Conservation (phyloP, 2,797 vertebrate genomes). For the Sternarchorhynchus goeldii region DNA sequence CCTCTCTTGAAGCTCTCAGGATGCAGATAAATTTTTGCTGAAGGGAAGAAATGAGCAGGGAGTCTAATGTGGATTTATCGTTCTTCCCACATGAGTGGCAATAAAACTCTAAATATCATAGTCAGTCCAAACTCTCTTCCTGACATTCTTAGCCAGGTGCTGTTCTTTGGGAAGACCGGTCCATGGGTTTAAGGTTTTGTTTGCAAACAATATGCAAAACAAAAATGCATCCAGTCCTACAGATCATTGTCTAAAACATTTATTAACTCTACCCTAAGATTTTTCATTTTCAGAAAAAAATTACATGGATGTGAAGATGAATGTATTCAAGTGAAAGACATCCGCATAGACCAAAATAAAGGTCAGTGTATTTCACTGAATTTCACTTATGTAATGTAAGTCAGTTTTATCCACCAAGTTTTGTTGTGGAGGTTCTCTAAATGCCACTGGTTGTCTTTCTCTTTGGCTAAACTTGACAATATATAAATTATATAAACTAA, state of each 20-base stretch:
- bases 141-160: conserved; percentile 8
- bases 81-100: conserved; percentile 10
- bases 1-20: conserved; percentile 21
- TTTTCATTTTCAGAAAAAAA: conserved; percentile 5
- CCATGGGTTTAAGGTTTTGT: neutral
- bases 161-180: conserved; percentile 8
- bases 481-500: too few relatives aligned
- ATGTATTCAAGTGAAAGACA: neutral
- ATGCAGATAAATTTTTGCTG: conserved; percentile 30
- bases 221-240: neutral
- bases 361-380: conserved; percentile 40
- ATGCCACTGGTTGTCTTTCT: conserved; percentile 8
- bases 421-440: conserved; percentile 5
- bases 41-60: conserved; percentile 28
- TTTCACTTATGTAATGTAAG: conserved; percentile 28
- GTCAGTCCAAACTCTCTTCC: conserved; percentile 15
- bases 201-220: neutral
- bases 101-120: conserved; percentile 26
- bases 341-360: conserved; percentile 36
- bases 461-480: neutral
- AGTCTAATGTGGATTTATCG: conserved; percentile 40
- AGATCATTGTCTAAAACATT: neutral
- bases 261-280: neutral
- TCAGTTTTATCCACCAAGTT: conserved; percentile 20
- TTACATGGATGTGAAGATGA: neutral